A percentile compares a stretch with the other conserved stretches of the same genome.
phyloP scores from a whole-genome alignment of 1,140 invertebrate genomes.

The Zaprionus ornatus region DNA sequence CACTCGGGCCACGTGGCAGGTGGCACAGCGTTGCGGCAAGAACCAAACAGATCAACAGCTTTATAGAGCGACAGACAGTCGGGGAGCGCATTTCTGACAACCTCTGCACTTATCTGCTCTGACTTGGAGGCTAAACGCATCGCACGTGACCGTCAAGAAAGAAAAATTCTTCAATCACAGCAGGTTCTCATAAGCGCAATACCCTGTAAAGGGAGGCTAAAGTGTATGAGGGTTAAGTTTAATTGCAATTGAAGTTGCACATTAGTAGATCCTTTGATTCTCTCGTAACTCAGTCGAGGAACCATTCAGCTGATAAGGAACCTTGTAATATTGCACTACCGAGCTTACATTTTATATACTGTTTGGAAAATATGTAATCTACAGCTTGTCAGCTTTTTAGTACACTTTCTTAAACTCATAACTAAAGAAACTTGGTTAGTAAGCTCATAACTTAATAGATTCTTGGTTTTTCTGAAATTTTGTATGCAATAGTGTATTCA shows the following conservation, averaged over 20 bases:
- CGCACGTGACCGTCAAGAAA: constrained; percentile 25
- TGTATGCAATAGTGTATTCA: not conserved
- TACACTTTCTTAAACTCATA: not conserved
- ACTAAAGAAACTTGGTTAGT: not conserved
- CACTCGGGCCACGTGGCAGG: constrained; percentile 26
- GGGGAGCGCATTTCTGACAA: constrained; percentile 9
- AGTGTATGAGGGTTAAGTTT: too few relatives aligned
- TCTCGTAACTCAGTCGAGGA: not conserved
- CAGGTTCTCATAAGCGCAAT: constrained; percentile 3
- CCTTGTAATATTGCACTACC: not conserved
- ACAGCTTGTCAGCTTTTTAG: not conserved
- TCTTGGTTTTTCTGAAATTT: not conserved
- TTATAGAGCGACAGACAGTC: not conserved
- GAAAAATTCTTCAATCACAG: constrained; percentile 5
- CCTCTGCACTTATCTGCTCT: constrained; percentile 21
- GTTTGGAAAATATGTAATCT: not conserved
- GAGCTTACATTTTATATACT: not conserved
- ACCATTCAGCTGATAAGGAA: not conserved
- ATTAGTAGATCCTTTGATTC: not conserved
- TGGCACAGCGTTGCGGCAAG: constrained; percentile 4
- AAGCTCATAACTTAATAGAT: not conserved
- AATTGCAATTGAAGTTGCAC: not conserved
- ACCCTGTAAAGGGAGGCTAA: not conserved
- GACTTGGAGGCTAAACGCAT: constrained; percentile 17
- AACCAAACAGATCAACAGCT: not conserved